Percentiles rank a stretch among this genome's conserved stretches.
Evolutionary conservation across 2,797 vertebrate genomes (phyloP).

Genomic region (Limosa lapponica): DNA sequence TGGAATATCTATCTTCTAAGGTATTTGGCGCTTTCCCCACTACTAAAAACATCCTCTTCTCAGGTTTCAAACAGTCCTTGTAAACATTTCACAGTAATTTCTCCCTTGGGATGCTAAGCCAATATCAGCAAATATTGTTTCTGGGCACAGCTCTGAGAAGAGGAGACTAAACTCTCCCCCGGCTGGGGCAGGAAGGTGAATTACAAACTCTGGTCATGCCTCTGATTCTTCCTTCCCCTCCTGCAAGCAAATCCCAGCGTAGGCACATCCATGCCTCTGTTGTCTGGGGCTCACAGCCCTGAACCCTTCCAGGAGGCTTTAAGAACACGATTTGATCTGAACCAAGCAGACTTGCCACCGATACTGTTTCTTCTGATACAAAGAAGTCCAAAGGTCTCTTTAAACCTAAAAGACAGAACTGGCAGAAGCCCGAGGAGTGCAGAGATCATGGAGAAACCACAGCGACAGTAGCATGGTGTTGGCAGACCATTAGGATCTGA

Average conservation of each 20-base stretch:
- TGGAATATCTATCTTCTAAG: not conserved
- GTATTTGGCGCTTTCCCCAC: not conserved
- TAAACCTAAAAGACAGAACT: not conserved
- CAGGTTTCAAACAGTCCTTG: not conserved
- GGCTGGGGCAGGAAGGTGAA: not conserved
- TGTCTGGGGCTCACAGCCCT: not conserved
- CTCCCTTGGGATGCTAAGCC: not conserved
- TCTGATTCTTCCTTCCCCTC: not conserved
- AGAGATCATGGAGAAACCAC: not conserved
- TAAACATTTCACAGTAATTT: constrained; percentile 22
- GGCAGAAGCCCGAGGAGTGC: not conserved
- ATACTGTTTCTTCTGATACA: not conserved
- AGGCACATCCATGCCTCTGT: not conserved
- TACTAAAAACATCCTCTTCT: constrained; percentile 4
- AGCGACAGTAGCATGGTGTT: accelerated
- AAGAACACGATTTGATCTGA: not conserved
- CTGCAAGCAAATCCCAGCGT: not conserved
- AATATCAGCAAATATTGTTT: not conserved
- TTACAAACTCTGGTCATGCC: not conserved
- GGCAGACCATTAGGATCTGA: not conserved
- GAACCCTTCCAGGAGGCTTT: not conserved
- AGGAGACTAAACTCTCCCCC: not conserved
- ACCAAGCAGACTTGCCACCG: not conserved
- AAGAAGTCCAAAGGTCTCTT: not conserved
- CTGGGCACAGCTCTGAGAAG: not conserved